Conservation (phyloP, 2,888 invertebrate genomes). For the Masnerella sp. region DNA sequence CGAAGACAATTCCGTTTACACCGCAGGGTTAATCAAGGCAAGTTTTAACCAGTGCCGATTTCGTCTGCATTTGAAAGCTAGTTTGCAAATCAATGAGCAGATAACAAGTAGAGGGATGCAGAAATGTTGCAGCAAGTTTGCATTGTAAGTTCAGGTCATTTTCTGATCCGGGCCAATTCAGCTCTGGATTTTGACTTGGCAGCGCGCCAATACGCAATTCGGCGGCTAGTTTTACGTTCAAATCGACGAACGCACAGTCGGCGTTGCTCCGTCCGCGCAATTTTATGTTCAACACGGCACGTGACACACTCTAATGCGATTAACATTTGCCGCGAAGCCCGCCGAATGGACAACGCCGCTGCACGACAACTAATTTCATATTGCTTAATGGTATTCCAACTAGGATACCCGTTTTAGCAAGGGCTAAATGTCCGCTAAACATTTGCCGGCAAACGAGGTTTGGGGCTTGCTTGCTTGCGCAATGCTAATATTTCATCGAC, state of each 20-base stretch:
- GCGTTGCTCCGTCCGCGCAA: slow-evolving; percentile 1
- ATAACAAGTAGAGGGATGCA: no score
- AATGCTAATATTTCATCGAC: slow-evolving; percentile 33
- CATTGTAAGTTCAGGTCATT: no score
- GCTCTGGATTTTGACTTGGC: no score
- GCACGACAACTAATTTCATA: slow-evolving; percentile 44
- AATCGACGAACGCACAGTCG: not conserved
- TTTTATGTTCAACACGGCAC: slow-evolving; percentile 50
- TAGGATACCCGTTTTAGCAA: slow-evolving; percentile 21
- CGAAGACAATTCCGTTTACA: no score
- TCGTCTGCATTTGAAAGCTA: no score
- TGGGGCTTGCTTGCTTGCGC: not conserved
- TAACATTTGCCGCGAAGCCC: slow-evolving; percentile 41
- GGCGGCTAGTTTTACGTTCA: no score
- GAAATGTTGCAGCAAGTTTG: no score
- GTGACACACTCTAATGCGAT: slow-evolving; percentile 45
- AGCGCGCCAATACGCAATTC: no score
- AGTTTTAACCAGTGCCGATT: no score
- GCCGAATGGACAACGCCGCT: slow-evolving; percentile 5
- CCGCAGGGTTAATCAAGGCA: no score
- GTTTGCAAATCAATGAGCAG: no score
- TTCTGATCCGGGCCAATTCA: no score
- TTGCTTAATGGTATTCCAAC: slow-evolving; percentile 30
- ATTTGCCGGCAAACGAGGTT: slow-evolving; percentile 14
- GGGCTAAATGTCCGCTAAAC: slow-evolving; percentile 33